These are phyloP conservation scores for Micrasema longulum DNA, from an alignment of 1,140 invertebrate species.

Conservation along the genomic window DNA sequence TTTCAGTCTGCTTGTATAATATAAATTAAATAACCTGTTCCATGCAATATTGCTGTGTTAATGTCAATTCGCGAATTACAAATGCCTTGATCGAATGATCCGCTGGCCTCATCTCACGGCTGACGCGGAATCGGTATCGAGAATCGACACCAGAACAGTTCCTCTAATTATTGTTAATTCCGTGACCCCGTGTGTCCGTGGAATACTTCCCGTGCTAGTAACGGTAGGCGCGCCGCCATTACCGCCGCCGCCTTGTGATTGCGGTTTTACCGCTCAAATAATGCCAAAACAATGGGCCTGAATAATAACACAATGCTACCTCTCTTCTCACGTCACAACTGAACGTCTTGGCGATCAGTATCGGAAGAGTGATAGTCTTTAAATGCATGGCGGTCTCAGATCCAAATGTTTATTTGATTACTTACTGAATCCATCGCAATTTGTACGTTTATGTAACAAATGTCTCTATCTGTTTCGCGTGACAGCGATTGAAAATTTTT, in stretches of 20 bases:
- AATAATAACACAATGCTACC: conserved; percentile 1
- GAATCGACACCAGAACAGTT: too few species aligned
- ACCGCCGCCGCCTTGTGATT: conserved; percentile 22
- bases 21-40: too few species aligned
- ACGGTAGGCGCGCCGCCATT: conserved; percentile 16
- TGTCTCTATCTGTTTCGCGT: conserved; percentile 12
- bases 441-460: background rate
- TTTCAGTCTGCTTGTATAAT: too few species aligned
- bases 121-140: too few species aligned
- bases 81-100: too few species aligned
- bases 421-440: conserved; percentile 4
- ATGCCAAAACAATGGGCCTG: conserved; percentile 22
- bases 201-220: conserved; percentile 13
- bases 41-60: too few species aligned
- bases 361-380: background rate
- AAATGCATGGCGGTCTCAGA: background rate
- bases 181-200: conserved; percentile 20
- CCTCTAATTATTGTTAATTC: conserved; percentile 10
- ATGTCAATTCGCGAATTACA: too few species aligned
- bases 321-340: conserved; percentile 1
- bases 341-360: background rate
- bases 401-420: conserved; percentile 33
- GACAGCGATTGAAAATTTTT: background rate
- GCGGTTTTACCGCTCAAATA: conserved; percentile 31
- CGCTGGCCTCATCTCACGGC: too few species aligned